These are phyloP conservation scores for Rotaria macrura DNA, from an alignment of 2,888 invertebrate genomes.

Conservation along the genomic window DNA sequence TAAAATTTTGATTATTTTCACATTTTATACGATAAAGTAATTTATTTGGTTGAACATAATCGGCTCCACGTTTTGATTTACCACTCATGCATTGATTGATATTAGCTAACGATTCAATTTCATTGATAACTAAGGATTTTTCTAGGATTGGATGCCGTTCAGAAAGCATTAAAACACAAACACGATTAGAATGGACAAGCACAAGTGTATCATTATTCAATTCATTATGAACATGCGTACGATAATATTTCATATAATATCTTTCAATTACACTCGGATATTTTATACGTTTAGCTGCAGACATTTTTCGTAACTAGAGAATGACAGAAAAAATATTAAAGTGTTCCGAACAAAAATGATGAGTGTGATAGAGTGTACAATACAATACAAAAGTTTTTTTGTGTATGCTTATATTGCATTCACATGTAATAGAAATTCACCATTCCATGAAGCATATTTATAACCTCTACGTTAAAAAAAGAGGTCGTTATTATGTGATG, in stretches of 20 bases:
- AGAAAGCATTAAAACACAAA: slow-evolving; percentile 25
- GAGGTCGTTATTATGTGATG: too few species aligned
- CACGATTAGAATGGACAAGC: slow-evolving; percentile 28
- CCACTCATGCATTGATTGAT: slow-evolving; percentile 32
- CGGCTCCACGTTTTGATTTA: slow-evolving; percentile 29
- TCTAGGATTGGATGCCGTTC: slow-evolving; percentile 26
- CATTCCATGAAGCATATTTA: too few species aligned
- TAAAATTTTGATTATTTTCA: slow-evolving; percentile 5
- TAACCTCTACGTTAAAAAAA: too few species aligned
- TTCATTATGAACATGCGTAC: slow-evolving; percentile 16
- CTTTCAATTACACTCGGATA: slow-evolving; percentile 30
- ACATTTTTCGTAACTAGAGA: background rate
- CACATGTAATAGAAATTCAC: too few species aligned
- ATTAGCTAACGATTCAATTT: slow-evolving; percentile 27
- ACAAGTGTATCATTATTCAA: slow-evolving; percentile 25
- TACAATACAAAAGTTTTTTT: too few species aligned
- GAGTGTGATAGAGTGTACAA: too few species aligned
- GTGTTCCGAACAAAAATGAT: too few species aligned
- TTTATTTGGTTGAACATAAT: slow-evolving; percentile 28
- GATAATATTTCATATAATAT: slow-evolving; percentile 29
- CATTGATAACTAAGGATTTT: background rate
- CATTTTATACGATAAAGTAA: slow-evolving; percentile 26
- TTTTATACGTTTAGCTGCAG: slow-evolving; percentile 23
- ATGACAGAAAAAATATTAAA: too few species aligned
- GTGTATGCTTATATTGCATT: too few species aligned